A percentile compares a stretch with the other conserved stretches of the same genome.
Conservation (phyloP, 2,888 invertebrate species). For the Erebia ligea region DNA sequence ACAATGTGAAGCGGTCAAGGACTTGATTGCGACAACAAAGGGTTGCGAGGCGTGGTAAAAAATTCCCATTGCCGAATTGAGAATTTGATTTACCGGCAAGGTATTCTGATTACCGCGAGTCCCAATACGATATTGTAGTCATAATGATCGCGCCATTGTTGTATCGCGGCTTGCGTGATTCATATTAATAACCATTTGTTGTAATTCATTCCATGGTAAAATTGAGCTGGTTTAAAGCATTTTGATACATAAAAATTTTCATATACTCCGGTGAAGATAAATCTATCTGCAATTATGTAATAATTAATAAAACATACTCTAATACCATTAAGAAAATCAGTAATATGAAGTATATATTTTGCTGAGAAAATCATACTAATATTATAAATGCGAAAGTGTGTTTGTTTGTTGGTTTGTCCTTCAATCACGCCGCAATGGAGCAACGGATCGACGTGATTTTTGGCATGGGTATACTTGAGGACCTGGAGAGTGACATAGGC, state of each 20-base stretch:
- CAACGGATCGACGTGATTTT: too few species aligned
- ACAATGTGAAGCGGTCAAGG: conserved; percentile 77
- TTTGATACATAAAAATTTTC: not conserved
- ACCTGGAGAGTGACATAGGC: too few species aligned
- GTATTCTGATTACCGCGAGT: conserved; percentile 14
- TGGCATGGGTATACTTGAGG: too few species aligned
- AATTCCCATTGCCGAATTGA: conserved; percentile 36
- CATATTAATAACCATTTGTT: not conserved
- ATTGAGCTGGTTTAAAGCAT: not conserved
- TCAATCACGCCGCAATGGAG: too few species aligned
- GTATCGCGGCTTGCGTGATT: not conserved
- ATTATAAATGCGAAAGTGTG: too few species aligned
- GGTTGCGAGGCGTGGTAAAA: conserved; percentile 55
- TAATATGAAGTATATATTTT: too few species aligned
- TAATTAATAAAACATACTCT: not conserved
- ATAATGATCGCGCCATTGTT: conserved; percentile 7
- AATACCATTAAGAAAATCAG: too few species aligned
- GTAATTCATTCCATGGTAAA: not conserved
- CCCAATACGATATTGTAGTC: not conserved
- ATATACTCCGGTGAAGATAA: not conserved
- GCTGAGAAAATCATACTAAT: too few species aligned
- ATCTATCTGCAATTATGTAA: not conserved
- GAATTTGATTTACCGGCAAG: conserved; percentile 35
- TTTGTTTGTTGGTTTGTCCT: too few species aligned
- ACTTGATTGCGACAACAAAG: conserved; percentile 73